phyloP scores from a whole-genome alignment of 1,140 invertebrate species.

The Drosophila setifemur region DNA sequence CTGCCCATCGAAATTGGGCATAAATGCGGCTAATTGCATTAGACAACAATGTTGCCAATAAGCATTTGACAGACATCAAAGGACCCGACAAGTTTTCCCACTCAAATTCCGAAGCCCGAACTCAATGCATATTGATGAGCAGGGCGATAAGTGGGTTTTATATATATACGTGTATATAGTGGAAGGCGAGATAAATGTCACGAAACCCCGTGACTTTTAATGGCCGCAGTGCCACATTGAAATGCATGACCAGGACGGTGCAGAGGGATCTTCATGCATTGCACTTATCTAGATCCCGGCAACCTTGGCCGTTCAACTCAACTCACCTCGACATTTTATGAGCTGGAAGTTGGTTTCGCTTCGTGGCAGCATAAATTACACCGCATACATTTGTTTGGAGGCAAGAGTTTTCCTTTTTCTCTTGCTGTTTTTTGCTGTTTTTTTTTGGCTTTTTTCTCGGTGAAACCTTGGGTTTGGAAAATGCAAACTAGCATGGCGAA shows the following conservation, averaged over 20 bases:
- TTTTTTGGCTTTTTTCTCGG: neutral
- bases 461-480: conserved; percentile 32
- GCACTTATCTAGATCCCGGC: conserved; percentile 26
- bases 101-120: conserved; percentile 21
- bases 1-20: conserved; percentile 52
- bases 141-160: conserved; percentile 3
- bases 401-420: neutral
- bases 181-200: no score
- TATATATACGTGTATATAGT: neutral
- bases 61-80: conserved; percentile 60
- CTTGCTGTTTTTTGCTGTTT: neutral
- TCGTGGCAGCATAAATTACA: conserved; percentile 58
- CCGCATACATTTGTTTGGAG: conserved; percentile 35
- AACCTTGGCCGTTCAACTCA: conserved; percentile 54
- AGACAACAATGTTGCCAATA: conserved; percentile 65
- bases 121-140: conserved; percentile 73
- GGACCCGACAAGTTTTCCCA: conserved; percentile 38
- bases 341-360: conserved; percentile 49
- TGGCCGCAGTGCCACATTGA: conserved; percentile 3
- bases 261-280: conserved; percentile 29
- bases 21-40: conserved; percentile 73
- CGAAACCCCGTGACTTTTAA: neutral
- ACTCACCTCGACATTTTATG: conserved; percentile 44
- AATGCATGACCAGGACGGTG: conserved; percentile 11
- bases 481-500: conserved; percentile 45